Evolutionary conservation across 2,797 vertebrate species (phyloP), one percentile per base, ranked within the genome.

Genomic region (Lepidocolaptes lacrymiger): DNA sequence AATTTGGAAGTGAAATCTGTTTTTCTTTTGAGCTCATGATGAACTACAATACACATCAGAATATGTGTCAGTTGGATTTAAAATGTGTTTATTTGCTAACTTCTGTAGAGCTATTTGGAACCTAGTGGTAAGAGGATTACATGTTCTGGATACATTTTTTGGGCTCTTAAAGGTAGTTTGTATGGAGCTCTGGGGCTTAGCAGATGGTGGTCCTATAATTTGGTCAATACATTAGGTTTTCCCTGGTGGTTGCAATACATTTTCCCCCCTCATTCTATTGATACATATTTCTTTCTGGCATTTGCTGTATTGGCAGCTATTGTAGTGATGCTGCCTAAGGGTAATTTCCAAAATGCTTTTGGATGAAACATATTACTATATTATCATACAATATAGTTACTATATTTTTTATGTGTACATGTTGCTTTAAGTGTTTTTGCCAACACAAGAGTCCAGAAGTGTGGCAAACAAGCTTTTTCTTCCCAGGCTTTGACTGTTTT

Each of bases 51-150:
- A 32, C 41, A 43, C 1, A 3, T 66, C 36, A 51, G 71, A 91
- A 85, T 7, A 8, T 10, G 13, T 23, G 21, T 76, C 81, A 10
- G 32, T 85, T 73, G 11, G 20, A 68, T 59, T 49, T 58, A 72
- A 87, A 63, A 69, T 54, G 3, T 44, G 20, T 58, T 68, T 39
- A 69, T 79, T 67, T 76, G 9, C 43, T 51, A 58, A 68, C 26
- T 91, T 91, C 64, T 71, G 28, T 71, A 67, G 22, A 76, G 59
- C 34, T 73, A 21, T 58, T 73, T 76, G 67, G 85, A 89, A 52
- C 36, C 16, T 52, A 39, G 15, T 67, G 39, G 4, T 89, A 73
- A 63, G 32, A 34, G 27, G 19, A 6, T 79, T 72, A 41, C 8
- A 4, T 84, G 71, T 94, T 58, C 34, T 46, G 24, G 36, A 63